phyloP scores from a whole-genome alignment of 2,113 vertebrate species.

The Motacilla alba region DNA sequence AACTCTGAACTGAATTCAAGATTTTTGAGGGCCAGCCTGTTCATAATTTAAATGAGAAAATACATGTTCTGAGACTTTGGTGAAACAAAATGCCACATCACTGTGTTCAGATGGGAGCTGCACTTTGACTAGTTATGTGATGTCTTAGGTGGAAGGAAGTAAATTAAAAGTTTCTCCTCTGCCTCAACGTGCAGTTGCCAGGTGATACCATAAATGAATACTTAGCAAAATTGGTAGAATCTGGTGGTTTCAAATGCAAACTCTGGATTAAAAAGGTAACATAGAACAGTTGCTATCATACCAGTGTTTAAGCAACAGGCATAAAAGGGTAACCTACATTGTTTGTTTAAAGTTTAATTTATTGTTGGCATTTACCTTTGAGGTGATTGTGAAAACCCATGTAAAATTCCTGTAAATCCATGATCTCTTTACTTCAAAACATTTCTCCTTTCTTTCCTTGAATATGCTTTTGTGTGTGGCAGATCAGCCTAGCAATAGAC shows the following conservation, averaged over 20 bases:
- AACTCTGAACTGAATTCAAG: background rate
- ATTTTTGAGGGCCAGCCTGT: background rate
- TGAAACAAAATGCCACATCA: background rate
- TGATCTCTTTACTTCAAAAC: background rate
- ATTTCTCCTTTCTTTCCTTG: background rate
- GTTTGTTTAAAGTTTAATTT: conserved; percentile 43
- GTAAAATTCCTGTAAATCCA: background rate
- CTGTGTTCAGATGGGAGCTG: background rate
- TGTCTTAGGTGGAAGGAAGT: conserved; percentile 16
- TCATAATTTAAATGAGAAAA: background rate
- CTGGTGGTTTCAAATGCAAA: conserved; percentile 72
- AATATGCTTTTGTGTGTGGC: background rate
- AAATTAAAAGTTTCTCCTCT: conserved; percentile 66
- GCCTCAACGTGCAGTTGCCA: conserved; percentile 37
- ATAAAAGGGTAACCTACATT: background rate
- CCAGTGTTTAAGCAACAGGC: background rate
- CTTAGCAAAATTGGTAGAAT: conserved; percentile 60
- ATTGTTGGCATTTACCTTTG: conserved; percentile 15
- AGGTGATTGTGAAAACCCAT: background rate
- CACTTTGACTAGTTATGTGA: conserved; percentile 12
- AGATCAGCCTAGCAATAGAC: background rate
- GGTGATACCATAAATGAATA: conserved; percentile 68
- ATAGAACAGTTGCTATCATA: conserved; percentile 17
- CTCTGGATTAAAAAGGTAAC: conserved; percentile 32
- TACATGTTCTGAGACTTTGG: background rate